These are phyloP conservation scores for Drosophila malerkotliana DNA, from an alignment of 1,140 invertebrate species.

Conservation along the genomic window DNA sequence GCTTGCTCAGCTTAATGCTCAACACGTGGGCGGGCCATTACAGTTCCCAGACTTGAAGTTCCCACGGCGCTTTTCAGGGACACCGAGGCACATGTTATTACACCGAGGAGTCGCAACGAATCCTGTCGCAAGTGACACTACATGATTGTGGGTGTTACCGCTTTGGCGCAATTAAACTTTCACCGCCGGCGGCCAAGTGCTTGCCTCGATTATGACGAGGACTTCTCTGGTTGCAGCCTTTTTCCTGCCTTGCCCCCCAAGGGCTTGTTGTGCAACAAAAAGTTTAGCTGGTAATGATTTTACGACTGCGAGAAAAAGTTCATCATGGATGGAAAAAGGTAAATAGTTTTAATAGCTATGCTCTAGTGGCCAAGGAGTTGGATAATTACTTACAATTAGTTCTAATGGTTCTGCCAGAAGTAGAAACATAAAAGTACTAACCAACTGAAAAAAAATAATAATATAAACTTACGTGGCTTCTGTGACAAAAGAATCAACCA, in stretches of 20 bases:
- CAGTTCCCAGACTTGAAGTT: constrained; percentile 7
- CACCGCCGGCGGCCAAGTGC: constrained; percentile 40
- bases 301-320: constrained; percentile 44
- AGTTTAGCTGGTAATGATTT: constrained; percentile 45
- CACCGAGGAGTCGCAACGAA: constrained; percentile 11
- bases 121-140: constrained; percentile 44
- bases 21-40: constrained; percentile 54
- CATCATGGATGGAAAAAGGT: constrained; percentile 5
- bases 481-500: constrained; percentile 76
- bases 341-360: constrained; percentile 23
- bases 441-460: constrained; percentile 16
- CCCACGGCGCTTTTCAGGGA: constrained; percentile 43
- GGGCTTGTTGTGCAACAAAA: constrained; percentile 21
- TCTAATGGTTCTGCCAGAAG: too few relatives aligned
- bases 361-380: not conserved
- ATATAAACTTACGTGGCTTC: constrained; percentile 77
- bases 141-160: constrained; percentile 19
- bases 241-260: not conserved
- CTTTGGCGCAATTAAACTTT: constrained; percentile 63
- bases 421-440: constrained; percentile 24
- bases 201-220: constrained; percentile 44
- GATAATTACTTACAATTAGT: constrained; percentile 32
- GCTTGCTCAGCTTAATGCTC: constrained; percentile 28
- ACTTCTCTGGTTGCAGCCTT: constrained; percentile 11
- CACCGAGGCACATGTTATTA: constrained; percentile 15